Evolutionary conservation across 2,888 invertebrate genomes (phyloP).

Genomic region (Aproaerema taeniolella): DNA sequence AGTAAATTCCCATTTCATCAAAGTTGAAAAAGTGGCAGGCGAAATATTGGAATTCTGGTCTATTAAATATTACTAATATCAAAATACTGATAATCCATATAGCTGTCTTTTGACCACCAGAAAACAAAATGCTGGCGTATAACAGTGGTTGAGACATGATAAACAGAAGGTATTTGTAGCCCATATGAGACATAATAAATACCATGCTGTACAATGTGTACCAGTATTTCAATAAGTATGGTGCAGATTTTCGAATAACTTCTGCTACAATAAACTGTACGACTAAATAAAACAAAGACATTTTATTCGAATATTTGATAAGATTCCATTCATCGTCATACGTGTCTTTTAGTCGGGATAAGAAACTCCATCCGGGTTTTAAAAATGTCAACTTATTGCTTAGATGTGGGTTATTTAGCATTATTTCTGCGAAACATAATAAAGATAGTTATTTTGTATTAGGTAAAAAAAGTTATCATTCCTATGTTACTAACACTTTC

Average conservation of each 20-base stretch:
- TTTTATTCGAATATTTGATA: slow-evolving; percentile 75
- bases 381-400: slow-evolving; percentile 61
- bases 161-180: slow-evolving; percentile 65
- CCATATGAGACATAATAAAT: slow-evolving; percentile 66
- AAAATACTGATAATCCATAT: slow-evolving; percentile 77
- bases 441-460: neutral
- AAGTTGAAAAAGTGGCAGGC: slow-evolving; percentile 65
- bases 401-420: slow-evolving; percentile 33
- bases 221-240: slow-evolving; percentile 65
- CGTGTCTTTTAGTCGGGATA: slow-evolving; percentile 78
- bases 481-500: too few species aligned
- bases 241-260: slow-evolving; percentile 45
- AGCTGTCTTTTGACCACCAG: slow-evolving; percentile 59
- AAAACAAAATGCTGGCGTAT: slow-evolving; percentile 56
- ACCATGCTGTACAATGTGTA: slow-evolving; percentile 66
- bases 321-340: slow-evolving; percentile 85
- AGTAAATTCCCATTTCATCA: slow-evolving; percentile 65
- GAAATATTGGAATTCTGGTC: slow-evolving; percentile 59
- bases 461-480: too few species aligned
- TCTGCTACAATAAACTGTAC: slow-evolving; percentile 76
- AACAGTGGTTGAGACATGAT: slow-evolving; percentile 76
- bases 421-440: slow-evolving; percentile 25
- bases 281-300: slow-evolving; percentile 73
- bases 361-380: slow-evolving; percentile 73
- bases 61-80: slow-evolving; percentile 68